Evolutionary conservation across 1,140 invertebrate species (phyloP), one percentile per base, ranked within the genome.

Genomic region (Bombyx mandarina): DNA sequence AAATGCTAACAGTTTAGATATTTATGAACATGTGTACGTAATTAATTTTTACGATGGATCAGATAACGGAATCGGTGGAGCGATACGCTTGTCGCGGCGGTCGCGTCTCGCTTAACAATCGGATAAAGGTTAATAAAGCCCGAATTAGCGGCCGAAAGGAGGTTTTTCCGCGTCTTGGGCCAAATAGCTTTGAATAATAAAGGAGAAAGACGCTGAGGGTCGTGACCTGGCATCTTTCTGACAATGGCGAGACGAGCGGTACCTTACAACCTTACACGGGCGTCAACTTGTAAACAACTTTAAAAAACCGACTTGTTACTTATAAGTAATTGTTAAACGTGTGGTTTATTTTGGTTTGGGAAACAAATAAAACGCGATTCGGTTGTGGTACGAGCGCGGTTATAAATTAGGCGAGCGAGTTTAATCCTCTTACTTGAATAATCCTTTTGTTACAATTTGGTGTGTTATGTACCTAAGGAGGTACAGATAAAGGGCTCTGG

Each of bases 31-130:
- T 82, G 73, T 83, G 79, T 81, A 82, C 69, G 77, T 82, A 86
- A 86, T 83, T 86, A 86, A 83, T 83, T 82, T 85, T 85, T 83
- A 85, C 77, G 80, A 81, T 74, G 72, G 73, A 82, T 83, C 82
- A 71, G 82, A 85, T 85, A 82, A 76, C 67, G 62, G 66, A 60
- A 62, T 69, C 73, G 69, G 60, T 73, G 66, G 69, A 73, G 70
- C 73, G 78, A 76, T 78, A 79, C 73, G 75, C 65, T 71, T 72
- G 72, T 76, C 75, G 73, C 62, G 62, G 58, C 59, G 55, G 42
- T 51, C 53, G 55, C 67, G 64, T 72, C 69, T 70, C 62, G 60
- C 62, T 60, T 50, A 52, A 54, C 61, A 64, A 56, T 63, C 42
- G 56, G 56, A 65, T 65, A 69, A 79, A 76, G 71, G 75, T 78